Percentiles rank a stretch among this genome's conserved stretches.
Conservation (phyloP, 1,140 invertebrate species). For the Drosophila virilis region DNA sequence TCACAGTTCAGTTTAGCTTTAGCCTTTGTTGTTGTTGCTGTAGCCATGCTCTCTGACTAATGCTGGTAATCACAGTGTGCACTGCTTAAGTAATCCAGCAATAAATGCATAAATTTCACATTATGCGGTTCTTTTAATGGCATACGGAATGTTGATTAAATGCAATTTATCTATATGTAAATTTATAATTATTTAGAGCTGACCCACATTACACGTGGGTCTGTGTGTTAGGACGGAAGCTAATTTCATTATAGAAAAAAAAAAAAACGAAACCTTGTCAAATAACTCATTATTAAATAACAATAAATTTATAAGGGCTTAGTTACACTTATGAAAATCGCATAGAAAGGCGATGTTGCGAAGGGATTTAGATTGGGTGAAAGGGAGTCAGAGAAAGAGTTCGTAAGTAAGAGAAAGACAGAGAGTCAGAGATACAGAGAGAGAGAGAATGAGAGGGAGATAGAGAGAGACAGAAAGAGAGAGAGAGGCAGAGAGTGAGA, state of each 20-base stretch:
- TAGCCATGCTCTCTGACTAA: conserved; percentile 4
- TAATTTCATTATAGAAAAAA: neutral
- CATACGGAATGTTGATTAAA: conserved; percentile 33
- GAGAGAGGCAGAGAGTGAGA: neutral
- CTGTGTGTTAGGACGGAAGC: neutral
- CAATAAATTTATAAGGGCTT: neutral
- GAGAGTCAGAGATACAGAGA: neutral
- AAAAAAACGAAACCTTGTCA: neutral
- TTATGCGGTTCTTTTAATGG: conserved; percentile 21
- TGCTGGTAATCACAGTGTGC: conserved; percentile 8
- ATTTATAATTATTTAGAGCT: conserved; percentile 15
- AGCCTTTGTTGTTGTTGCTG: neutral
- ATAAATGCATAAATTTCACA: conserved; percentile 35
- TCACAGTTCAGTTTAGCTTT: conserved; percentile 56
- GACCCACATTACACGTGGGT: neutral
- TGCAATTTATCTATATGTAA: conserved; percentile 20
- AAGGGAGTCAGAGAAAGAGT: neutral
- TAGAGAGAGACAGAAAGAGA: neutral
- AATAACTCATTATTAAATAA: neutral
- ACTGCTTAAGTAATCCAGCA: conserved; percentile 27
- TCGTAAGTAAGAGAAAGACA: neutral
- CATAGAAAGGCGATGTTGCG: neutral
- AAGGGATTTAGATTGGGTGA: neutral
- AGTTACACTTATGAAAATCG: neutral
- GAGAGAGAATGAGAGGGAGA: neutral